Conservation (phyloP, 1,140 invertebrate genomes). For the Alviniconcha marisindica region DNA sequence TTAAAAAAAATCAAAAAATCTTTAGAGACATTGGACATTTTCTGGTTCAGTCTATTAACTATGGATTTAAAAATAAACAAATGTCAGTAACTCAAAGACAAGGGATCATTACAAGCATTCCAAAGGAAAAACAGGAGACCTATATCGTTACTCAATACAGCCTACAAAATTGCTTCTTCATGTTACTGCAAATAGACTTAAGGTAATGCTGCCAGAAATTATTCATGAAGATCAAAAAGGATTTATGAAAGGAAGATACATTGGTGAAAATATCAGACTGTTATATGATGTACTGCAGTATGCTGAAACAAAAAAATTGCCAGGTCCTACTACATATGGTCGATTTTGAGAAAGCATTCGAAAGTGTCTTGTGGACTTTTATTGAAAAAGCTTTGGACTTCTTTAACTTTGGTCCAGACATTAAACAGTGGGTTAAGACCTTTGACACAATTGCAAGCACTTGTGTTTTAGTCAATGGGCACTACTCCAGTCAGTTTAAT, state of each 20-base stretch:
- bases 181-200: constrained; percentile 13
- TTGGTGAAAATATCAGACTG: constrained; percentile 23
- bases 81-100: too few species aligned
- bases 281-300: constrained; percentile 37
- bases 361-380: constrained; percentile 35
- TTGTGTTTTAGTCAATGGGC: constrained; percentile 31
- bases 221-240: constrained; percentile 18
- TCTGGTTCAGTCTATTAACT: too few species aligned
- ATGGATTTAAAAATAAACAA: too few species aligned
- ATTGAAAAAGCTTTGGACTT: constrained; percentile 18
- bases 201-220: background rate
- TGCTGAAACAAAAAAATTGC: constrained; percentile 25
- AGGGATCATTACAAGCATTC: background rate
- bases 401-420: constrained; percentile 38
- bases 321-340: constrained; percentile 28
- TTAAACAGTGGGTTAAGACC: constrained; percentile 32
- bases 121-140: constrained; percentile 32
- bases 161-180: constrained; percentile 14
- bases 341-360: constrained; percentile 44
- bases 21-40: too few species aligned
- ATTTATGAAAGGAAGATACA: constrained; percentile 25
- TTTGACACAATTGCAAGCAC: constrained; percentile 26
- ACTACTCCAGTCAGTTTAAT: constrained; percentile 14
- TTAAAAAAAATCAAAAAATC: too few species aligned
- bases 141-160: background rate